Conservation (phyloP, 2,113 vertebrate genomes). For the Noturus placidus region DNA sequence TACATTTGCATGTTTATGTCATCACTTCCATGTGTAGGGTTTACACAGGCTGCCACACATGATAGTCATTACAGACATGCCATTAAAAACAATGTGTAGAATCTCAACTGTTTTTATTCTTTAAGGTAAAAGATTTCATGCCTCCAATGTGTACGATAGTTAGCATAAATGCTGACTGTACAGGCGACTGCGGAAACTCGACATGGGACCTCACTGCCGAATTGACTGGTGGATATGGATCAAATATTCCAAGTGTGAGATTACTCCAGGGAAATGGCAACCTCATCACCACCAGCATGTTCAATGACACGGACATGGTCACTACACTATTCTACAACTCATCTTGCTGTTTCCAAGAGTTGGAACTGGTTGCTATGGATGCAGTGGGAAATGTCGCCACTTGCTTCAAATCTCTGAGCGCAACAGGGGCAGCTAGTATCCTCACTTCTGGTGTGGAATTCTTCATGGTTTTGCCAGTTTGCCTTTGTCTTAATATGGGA, state of each 20-base stretch:
- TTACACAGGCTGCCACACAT: no score
- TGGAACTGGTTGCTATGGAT: slow-evolving; percentile 65
- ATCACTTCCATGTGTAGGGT: no score
- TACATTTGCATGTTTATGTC: no score
- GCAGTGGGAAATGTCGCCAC: slow-evolving; percentile 64
- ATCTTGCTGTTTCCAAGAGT: slow-evolving; percentile 65
- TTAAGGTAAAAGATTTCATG: slow-evolving; percentile 63
- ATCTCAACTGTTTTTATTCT: background rate
- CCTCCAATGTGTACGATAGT: slow-evolving; percentile 57
- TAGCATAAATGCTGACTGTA: slow-evolving; percentile 46
- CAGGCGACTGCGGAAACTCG: slow-evolving; percentile 42
- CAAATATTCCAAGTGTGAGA: slow-evolving; percentile 58
- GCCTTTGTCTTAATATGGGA: background rate
- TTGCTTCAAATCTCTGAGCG: slow-evolving; percentile 67
- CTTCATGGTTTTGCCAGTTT: background rate
- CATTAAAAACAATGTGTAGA: background rate
- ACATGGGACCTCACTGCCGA: slow-evolving; percentile 62
- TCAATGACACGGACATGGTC: slow-evolving; percentile 41
- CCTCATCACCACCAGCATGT: slow-evolving; percentile 55
- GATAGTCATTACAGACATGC: background rate
- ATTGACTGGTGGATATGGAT: slow-evolving; percentile 64
- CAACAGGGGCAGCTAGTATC: background rate
- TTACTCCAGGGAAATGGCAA: slow-evolving; percentile 61
- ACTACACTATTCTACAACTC: slow-evolving; percentile 60
- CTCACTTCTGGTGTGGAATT: background rate